Conservation (phyloP, 1,140 invertebrate genomes). For the Lethrus apterus region DNA sequence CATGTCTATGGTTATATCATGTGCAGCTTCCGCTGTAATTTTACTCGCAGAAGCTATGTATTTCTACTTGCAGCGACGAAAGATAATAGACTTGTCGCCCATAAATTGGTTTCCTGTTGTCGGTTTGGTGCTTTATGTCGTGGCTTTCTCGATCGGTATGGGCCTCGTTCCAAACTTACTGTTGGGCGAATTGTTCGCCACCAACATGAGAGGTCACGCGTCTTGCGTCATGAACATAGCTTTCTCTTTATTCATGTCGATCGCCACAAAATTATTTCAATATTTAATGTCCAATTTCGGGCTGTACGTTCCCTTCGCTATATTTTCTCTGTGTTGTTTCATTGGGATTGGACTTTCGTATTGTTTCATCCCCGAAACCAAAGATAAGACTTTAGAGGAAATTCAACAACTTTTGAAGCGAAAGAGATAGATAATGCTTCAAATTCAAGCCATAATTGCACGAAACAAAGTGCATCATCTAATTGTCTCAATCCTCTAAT, state of each 20-base stretch:
- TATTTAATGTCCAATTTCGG: constrained; percentile 48
- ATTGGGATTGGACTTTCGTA: constrained; percentile 55
- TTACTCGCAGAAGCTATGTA: constrained; percentile 52
- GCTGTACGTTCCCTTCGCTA: constrained; percentile 62
- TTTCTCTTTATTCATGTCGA: constrained; percentile 60
- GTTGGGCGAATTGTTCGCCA: constrained; percentile 67
- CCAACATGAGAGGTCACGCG: constrained; percentile 49
- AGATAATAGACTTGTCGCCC: constrained; percentile 26
- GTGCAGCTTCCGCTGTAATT: constrained; percentile 46
- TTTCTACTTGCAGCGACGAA: constrained; percentile 48
- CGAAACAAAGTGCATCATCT: too few relatives aligned
- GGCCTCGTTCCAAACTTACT: constrained; percentile 63
- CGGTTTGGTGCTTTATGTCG: constrained; percentile 59
- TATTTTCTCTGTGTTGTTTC: constrained; percentile 61
- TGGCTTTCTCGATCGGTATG: constrained; percentile 61
- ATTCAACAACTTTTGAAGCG: constrained; percentile 33
- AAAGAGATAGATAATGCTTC: too few relatives aligned
- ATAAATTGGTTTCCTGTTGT: constrained; percentile 45
- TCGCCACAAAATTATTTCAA: constrained; percentile 62
- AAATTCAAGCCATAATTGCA: too few relatives aligned
- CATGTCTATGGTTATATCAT: constrained; percentile 57
- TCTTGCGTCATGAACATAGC: constrained; percentile 52
- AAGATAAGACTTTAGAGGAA: constrained; percentile 63
- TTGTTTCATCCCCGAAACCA: constrained; percentile 68
- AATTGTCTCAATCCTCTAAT: too few relatives aligned